Evolutionary conservation across 2,888 invertebrate genomes (phyloP), one percentile per base, ranked within the genome.

Genomic region (Acleris holmiana): DNA sequence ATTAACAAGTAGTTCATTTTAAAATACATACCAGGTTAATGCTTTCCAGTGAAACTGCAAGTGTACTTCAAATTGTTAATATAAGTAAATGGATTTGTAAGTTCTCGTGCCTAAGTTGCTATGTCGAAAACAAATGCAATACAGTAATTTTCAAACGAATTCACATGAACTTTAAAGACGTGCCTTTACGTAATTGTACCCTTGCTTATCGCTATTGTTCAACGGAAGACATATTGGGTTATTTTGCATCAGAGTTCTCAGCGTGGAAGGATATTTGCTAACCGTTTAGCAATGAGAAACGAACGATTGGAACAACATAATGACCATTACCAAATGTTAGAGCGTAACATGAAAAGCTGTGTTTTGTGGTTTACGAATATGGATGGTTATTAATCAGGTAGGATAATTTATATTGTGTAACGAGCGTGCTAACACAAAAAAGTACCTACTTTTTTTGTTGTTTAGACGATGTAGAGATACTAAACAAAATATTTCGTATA

Each of bases 121-220:
- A 56, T 23, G 57, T 58, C 54, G 64, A 54, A 64, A 59, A 64
- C 49, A 48, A 64, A 58, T 64, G 48, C 51, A 49, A 23, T 58
- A 48, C 53, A 41, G 58, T 53, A 60, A 65, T 65, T 65, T 65
- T 65, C 65, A 60, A 65, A 60, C 55, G 59, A 55, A 65, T 65
- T 65, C 65, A 60, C 65, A 65, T 65, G 65, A 65, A 65, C 65
- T 65, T 65, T 65, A 55, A 60, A 65, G 59, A 65, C 54, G 65
- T 60, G 60, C 65, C 49, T 65, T 60, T 60, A 65, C 59, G 65
- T 65, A 65, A 65, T 65, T 65, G 64, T 55, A 65, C 64, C 56
- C 56, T 46, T 51, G 58, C 54, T 65, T 60, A 65, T 55, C 65
- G 48, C 59, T 40, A 65, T 65, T 65, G 65, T 65, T 65, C 65